Evolutionary conservation across 2,113 vertebrate genomes (phyloP), one percentile per base, ranked within the genome.

Genomic region (Chamaetylas fuelleborni): DNA sequence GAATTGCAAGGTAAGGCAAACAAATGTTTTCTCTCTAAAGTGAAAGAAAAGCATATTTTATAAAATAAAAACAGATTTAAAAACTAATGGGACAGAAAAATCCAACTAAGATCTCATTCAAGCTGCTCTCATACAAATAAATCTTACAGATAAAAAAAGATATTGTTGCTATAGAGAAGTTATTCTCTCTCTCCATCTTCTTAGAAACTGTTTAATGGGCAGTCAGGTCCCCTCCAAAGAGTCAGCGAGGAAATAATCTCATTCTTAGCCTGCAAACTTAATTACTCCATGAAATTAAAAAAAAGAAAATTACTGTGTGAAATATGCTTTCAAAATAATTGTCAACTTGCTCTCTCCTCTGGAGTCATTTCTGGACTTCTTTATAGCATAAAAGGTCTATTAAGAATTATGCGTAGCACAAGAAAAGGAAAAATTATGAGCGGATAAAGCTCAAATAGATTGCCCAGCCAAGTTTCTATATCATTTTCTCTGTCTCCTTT

Each of bases 401-500:
- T 88, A 38, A 57, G 26, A 66, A 26, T 51, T 51, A 42, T 10
- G 16, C 51, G 19, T n/a, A 34, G 19, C 40, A 81, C 51, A 57
- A 82, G 14, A 77, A 88, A 61, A 79, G 5, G 14, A 61, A 65
- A 26, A 2, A 54, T 10, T 57, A 19, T 33, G 28, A 74, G 12
- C 7, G 6, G 11, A 2, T 8, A 67, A 60, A 73, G 14, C 0
- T 1, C 6, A n/a, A 86, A 58, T 29, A 48, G 2, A n/a, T 62
- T 28, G 72, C 33, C 43, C 12, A 54, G 3, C 13, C 62, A 12
- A 42, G 20, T 81, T 81, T 83, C 5, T 76, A 22, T 64, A 8
- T 71, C 3, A 43, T 81, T 87, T 87, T 40, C 3, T 66, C 12
- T 57, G 6, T 69, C 8, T 50, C 12, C 7, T 83, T 64, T 11